Conservation (phyloP, 2,113 vertebrate genomes). For the Saguinus midas region DNA sequence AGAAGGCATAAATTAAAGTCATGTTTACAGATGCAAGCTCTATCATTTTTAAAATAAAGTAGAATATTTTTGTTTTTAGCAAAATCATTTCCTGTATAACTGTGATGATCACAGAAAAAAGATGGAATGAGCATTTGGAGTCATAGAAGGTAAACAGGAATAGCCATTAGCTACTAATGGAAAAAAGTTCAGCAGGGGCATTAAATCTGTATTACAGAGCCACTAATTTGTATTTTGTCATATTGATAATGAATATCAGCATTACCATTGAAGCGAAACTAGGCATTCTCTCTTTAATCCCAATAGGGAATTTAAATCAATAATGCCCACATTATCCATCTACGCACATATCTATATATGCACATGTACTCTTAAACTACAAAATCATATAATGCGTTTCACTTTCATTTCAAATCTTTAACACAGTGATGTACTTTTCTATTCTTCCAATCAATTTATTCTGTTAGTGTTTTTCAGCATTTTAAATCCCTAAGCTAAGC, state of each 20-base stretch:
- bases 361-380: conserved; percentile 68
- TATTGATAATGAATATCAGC: conserved; percentile 81
- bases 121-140: conserved; percentile 71
- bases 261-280: conserved; percentile 73
- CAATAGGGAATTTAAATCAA: conserved; percentile 77
- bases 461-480: conserved; percentile 82
- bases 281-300: conserved; percentile 67
- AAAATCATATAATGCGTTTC: conserved; percentile 70
- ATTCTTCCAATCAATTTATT: conserved; percentile 82
- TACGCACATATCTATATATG: conserved; percentile 54
- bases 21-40: conserved; percentile 57
- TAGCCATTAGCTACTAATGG: conserved; percentile 79
- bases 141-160: conserved; percentile 72
- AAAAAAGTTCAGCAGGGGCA: conserved; percentile 77
- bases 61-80: conserved; percentile 66
- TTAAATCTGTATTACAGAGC: conserved; percentile 74
- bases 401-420: conserved; percentile 79
- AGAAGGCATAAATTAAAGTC: conserved; percentile 70
- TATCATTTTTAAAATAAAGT: conserved; percentile 65
- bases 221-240: conserved; percentile 79
- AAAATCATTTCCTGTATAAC: conserved; percentile 56
- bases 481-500: conserved; percentile 82
- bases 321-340: conserved; percentile 69
- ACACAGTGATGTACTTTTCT: conserved; percentile 67
- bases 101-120: conserved; percentile 64